Conservation (phyloP, 2,113 vertebrate genomes). For the Hemichromis elongatus region DNA sequence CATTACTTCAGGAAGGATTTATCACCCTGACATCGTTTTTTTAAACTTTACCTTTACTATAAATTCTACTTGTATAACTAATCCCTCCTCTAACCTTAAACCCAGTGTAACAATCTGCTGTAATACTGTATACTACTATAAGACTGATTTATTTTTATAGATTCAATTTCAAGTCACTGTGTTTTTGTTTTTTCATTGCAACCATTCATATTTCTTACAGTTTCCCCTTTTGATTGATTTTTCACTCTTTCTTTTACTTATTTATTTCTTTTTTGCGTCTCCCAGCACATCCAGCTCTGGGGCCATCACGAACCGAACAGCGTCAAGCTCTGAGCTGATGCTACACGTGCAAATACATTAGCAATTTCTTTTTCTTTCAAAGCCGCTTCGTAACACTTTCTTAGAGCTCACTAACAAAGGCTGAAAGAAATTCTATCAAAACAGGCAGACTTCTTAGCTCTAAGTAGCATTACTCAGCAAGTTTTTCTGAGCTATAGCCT, state of each 20-base stretch:
- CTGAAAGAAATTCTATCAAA: background rate
- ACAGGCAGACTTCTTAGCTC: background rate
- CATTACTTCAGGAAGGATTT: background rate
- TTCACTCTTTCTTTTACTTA: background rate
- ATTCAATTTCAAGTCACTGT: background rate
- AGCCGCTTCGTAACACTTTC: background rate
- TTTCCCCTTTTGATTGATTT: background rate
- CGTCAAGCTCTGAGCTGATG: background rate
- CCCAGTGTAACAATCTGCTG: background rate
- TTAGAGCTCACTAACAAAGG: background rate
- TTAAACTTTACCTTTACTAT: background rate
- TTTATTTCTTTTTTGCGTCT: background rate
- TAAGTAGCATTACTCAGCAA: background rate
- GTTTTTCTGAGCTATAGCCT: background rate
- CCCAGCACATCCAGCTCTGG: background rate
- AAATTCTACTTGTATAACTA: background rate
- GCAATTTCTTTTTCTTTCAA: background rate
- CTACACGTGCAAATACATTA: background rate
- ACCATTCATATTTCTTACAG: background rate
- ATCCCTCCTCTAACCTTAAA: background rate
- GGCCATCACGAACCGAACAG: background rate
- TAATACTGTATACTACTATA: background rate
- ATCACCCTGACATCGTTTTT: rapidly evolving
- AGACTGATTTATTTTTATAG: background rate
- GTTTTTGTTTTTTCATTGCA: background rate